phyloP scores from a whole-genome alignment of 2,113 vertebrate species.

The Dromaius novaehollandiae region DNA sequence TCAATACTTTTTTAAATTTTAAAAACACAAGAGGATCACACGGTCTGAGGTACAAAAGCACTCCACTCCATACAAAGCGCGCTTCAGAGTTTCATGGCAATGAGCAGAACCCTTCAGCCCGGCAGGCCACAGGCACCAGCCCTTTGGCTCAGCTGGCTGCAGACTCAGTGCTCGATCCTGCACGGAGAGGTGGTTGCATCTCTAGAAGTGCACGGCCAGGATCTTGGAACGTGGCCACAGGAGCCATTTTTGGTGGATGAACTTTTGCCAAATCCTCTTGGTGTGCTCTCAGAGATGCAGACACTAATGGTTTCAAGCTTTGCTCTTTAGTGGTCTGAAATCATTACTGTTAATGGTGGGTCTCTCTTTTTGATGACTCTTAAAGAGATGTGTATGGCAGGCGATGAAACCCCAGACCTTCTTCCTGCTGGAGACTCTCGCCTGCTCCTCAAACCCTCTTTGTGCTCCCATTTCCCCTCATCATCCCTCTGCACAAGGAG shows the following conservation, averaged over 20 bases:
- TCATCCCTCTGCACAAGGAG: not conserved
- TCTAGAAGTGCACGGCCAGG: accelerated
- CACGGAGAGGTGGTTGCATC: not conserved
- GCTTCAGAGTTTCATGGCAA: not conserved
- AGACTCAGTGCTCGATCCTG: not conserved
- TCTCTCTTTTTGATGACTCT: not conserved
- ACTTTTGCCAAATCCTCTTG: not conserved
- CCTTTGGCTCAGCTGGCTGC: not conserved
- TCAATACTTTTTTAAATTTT: no score
- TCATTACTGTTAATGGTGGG: not conserved
- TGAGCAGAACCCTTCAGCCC: accelerated
- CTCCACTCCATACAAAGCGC: not conserved
- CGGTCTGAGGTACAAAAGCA: not conserved
- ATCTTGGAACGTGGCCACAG: not conserved
- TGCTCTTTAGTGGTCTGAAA: not conserved
- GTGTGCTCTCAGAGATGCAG: not conserved
- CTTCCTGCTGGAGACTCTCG: not conserved
- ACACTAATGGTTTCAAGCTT: not conserved
- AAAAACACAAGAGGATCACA: not conserved
- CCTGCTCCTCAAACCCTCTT: not conserved
- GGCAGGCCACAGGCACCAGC: accelerated
- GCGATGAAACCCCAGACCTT: not conserved
- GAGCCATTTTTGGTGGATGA: not conserved
- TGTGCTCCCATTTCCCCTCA: not conserved
- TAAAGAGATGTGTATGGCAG: not conserved